Base-by-base conservation (phyloP, 2,888 invertebrate genomes). In the Leptopilina syphax region DNA sequence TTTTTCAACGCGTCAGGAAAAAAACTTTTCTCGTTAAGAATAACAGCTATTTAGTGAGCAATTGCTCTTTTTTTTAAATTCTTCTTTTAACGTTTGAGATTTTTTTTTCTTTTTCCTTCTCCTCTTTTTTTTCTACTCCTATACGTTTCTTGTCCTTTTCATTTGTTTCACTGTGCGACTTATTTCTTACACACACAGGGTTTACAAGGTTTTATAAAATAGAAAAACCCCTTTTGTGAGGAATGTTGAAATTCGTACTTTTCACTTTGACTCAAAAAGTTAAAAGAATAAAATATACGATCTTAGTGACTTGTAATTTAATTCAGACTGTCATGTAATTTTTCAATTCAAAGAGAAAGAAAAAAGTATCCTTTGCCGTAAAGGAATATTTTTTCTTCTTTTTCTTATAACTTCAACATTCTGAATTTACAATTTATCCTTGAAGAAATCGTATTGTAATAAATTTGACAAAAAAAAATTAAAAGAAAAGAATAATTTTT, bases 11-110 rank as follows among this genome's bases (percentile, higher is more conserved):
- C 12, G 50, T 6, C 12, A 13, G 27, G 12, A 57, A 54, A 47
- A 18, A 67, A 65, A 76, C 47, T 65, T 50, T 76, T 78, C 66
- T 78, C 67, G 13, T 73, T 78, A 47, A 66, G 63, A 66, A 66
- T 73, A 80, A 54, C 63, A 70, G 76, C 66, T 76, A 77, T 80
- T 77, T 50, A 57, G 57, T 27, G 65, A 41, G 47, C n/a, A 50
- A 47, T 67, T 77, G 73, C 54, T 66, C 27, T 57, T 65, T 67
- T 77, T 70, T 12, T 6, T 63, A 9, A 8, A 8, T 63, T 18
- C 63, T 63, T 24, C 50, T 50, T 50, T 0, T 18, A 18, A 18
- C 18, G 18, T 18, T 44, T 44, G 1, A 6, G n/a, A 60, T 13
- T n/a, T 60, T 60, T 34, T 24, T 80, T 57, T 66, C 66, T 18